These are phyloP conservation scores for Drosophila hydei DNA, from an alignment of 1,140 invertebrate genomes.

Conservation along the genomic window DNA sequence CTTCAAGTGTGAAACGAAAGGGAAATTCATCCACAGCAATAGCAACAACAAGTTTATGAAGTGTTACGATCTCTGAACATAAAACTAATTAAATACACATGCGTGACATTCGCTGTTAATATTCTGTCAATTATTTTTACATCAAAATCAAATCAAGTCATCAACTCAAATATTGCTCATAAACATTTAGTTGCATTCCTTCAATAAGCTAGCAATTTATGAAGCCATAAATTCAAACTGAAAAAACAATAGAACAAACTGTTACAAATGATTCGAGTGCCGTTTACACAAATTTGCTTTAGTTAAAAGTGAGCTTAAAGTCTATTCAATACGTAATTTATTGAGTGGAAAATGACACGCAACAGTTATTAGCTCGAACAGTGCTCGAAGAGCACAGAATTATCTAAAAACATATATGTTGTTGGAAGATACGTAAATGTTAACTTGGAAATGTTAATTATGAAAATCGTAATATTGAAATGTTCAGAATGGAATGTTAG, in stretches of 20 bases:
- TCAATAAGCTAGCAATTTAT: constrained; percentile 12
- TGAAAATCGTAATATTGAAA: neutral
- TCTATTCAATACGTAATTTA: neutral
- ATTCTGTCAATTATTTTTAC: constrained; percentile 24
- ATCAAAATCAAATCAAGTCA: constrained; percentile 31
- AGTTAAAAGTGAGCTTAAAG: neutral
- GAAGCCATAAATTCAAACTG: constrained; percentile 18
- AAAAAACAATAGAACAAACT: neutral
- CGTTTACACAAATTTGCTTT: constrained; percentile 8
- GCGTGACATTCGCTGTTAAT: neutral
- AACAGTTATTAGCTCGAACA: neutral
- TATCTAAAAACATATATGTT: neutral
- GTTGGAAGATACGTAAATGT: neutral
- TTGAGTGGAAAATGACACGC: neutral
- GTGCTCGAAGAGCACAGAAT: too few species aligned
- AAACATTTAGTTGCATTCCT: constrained; percentile 7
- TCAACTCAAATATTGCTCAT: neutral
- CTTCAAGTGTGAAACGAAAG: constrained; percentile 49
- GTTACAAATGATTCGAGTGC: neutral
- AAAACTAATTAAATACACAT: constrained; percentile 6
- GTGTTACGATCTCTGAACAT: constrained; percentile 4
- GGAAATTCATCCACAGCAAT: constrained; percentile 43
- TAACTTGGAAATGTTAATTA: neutral
- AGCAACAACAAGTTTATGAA: constrained; percentile 29
- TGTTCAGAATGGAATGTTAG: neutral